Evolutionary conservation across 2,888 invertebrate species (phyloP).

Genomic region (Lysandra coridon): DNA sequence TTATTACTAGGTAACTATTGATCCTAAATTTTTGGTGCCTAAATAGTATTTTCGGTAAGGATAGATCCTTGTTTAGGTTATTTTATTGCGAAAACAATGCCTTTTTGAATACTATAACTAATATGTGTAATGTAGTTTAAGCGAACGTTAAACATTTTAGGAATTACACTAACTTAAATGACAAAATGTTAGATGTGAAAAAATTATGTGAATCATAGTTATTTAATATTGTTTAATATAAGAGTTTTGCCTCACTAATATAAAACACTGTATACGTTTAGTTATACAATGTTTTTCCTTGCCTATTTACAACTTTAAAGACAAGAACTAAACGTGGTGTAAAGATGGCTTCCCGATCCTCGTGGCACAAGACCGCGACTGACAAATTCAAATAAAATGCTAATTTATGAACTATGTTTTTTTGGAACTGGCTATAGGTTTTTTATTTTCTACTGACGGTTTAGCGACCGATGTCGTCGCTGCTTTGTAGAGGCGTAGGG

Average conservation of each 20-base stretch:
- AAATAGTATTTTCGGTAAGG: constrained; percentile 15
- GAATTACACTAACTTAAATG: background rate
- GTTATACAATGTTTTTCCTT: background rate
- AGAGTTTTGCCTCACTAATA: background rate
- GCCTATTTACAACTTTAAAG: background rate
- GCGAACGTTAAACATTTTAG: background rate
- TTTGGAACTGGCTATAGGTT: no score
- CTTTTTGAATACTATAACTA: constrained; percentile 3
- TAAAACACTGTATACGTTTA: background rate
- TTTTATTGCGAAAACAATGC: constrained; percentile 17
- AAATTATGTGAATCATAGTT: constrained; percentile 17
- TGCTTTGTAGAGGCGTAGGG: no score
- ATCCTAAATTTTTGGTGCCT: constrained; percentile 11
- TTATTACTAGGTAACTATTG: constrained; percentile 17
- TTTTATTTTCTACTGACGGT: no score
- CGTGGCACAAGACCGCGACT: no score
- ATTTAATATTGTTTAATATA: constrained; percentile 1
- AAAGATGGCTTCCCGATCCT: no score
- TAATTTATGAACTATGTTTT: no score
- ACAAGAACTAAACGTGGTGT: no score
- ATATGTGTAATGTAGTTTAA: background rate
- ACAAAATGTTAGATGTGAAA: constrained; percentile 1
- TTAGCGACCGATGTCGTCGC: no score
- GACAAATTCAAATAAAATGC: no score
- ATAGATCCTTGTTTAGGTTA: background rate